A percentile compares a stretch with the other conserved stretches of the same genome.
These are phyloP conservation scores for Otocyon megalotis DNA, from an alignment of 2,113 vertebrate genomes.

Conservation along the genomic window DNA sequence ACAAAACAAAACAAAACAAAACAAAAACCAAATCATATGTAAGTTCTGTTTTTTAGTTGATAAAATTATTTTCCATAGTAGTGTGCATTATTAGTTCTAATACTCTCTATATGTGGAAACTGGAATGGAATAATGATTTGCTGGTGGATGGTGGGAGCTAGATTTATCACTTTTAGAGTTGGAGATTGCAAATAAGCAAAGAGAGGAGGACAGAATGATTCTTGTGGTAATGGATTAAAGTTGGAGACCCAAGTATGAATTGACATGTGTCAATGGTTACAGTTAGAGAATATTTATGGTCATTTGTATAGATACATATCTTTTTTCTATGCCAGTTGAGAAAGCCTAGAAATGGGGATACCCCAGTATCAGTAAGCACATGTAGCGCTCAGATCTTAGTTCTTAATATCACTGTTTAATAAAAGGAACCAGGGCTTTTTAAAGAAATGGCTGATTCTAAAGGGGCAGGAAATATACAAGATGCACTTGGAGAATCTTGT, in stretches of 20 bases:
- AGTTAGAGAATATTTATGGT: background rate
- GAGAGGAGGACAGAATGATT: background rate
- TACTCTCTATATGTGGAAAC: background rate
- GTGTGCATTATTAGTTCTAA: background rate
- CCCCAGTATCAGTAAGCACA: background rate
- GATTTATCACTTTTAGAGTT: background rate
- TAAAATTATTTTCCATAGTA: background rate
- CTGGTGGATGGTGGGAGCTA: too few relatives aligned
- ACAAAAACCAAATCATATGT: background rate
- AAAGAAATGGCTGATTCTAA: background rate
- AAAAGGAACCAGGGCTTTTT: background rate
- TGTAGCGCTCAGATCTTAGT: background rate
- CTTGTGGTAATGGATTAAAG: background rate
- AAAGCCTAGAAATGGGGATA: background rate
- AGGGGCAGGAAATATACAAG: background rate
- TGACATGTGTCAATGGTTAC: background rate
- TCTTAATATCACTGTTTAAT: background rate
- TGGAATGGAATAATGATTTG: background rate
- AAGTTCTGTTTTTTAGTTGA: background rate
- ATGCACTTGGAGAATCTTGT: background rate
- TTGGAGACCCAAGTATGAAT: background rate
- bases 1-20: too few relatives aligned
- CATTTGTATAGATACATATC: background rate
- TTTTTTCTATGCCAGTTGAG: background rate
- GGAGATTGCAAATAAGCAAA: background rate